These are phyloP conservation scores for Sphyrna mokarran DNA, from an alignment of 2,113 vertebrate species.

Conservation along the genomic window DNA sequence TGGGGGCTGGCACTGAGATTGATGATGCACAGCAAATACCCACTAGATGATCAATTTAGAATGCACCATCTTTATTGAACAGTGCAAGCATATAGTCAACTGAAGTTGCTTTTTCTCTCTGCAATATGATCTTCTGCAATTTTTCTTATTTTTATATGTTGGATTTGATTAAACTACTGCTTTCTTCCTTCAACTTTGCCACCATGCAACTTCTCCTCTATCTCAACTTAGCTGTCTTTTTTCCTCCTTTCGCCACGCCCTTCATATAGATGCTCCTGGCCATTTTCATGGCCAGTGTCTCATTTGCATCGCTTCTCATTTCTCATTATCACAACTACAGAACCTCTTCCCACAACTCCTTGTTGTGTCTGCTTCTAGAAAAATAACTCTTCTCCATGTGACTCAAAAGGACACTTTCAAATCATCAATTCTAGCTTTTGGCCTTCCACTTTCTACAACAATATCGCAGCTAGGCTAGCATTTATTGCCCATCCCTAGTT, in stretches of 20 bases:
- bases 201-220: neutral
- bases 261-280: neutral
- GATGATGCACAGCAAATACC: neutral
- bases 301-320: neutral
- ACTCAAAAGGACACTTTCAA: neutral
- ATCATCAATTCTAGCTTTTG: neutral
- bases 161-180: neutral
- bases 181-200: neutral
- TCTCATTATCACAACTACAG: neutral
- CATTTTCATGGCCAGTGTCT: too few relatives aligned
- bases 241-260: neutral
- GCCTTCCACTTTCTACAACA: neutral
- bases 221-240: neutral
- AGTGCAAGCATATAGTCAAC: neutral
- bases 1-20: neutral
- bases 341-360: neutral
- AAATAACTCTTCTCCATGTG: neutral
- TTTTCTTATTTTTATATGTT: neutral
- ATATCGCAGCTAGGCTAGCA: too few relatives aligned
- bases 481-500: too few relatives aligned
- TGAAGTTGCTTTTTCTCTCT: slow-evolving; percentile 1
- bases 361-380: neutral
- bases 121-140: neutral
- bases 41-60: neutral
- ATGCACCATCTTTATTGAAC: neutral